Evolutionary conservation across 2,113 vertebrate genomes (phyloP).

Genomic region (Motacilla tschutschensis): DNA sequence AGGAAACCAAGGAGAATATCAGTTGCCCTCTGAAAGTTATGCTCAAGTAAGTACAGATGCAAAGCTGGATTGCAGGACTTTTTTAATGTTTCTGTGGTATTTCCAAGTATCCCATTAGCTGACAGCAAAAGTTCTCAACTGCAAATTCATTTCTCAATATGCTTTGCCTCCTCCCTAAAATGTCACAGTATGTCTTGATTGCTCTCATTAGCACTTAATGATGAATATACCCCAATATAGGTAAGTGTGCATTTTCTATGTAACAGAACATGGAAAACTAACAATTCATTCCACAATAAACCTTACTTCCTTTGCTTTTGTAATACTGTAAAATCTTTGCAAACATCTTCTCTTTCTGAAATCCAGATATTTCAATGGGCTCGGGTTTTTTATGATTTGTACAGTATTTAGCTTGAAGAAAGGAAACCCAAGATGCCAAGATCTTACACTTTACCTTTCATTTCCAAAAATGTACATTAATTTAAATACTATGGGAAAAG

Average conservation of each 20-base stretch:
- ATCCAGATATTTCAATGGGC: background rate
- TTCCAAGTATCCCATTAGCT: background rate
- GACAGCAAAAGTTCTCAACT: background rate
- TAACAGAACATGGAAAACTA: background rate
- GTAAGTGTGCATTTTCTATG: background rate
- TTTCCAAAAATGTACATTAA: background rate
- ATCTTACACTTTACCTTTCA: background rate
- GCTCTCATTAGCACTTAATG: background rate
- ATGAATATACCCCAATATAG: background rate
- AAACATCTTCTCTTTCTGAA: background rate
- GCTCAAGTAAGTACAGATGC: background rate
- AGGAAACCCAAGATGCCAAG: background rate
- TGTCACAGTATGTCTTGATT: background rate
- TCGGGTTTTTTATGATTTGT: background rate
- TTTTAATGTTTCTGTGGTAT: background rate
- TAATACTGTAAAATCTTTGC: background rate
- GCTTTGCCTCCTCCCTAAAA: background rate
- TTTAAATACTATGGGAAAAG: conserved; percentile 9
- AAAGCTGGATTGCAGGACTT: background rate
- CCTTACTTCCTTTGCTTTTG: background rate
- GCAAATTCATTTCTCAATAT: background rate
- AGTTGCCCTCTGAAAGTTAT: background rate
- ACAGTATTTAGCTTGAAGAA: background rate
- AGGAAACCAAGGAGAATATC: background rate
- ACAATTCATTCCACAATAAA: background rate